These are phyloP conservation scores for Sthenelais limicola DNA, from an alignment of 2,888 invertebrate genomes.

Conservation along the genomic window DNA sequence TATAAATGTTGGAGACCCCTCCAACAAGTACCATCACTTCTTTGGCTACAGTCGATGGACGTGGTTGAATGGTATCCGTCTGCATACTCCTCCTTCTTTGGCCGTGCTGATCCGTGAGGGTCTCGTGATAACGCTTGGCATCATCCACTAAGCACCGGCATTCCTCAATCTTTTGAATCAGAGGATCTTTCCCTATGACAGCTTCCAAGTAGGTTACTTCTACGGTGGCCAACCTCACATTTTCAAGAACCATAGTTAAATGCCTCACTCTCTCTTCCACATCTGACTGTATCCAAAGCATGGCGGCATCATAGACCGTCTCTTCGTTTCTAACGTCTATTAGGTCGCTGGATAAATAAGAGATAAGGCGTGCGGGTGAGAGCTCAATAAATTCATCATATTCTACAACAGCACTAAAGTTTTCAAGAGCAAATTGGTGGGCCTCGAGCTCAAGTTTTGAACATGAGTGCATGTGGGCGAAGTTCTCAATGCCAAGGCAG, in stretches of 20 bases:
- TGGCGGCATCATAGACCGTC: conserved; percentile 67
- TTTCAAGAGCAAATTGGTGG: conserved; percentile 66
- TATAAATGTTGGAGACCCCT: conserved; percentile 43
- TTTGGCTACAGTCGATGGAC: conserved; percentile 71
- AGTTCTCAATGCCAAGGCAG: conserved; percentile 70
- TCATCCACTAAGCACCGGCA: conserved; percentile 62
- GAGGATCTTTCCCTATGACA: conserved; percentile 59
- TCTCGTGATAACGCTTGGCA: conserved; percentile 63
- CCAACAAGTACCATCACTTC: conserved; percentile 70
- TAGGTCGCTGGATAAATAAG: conserved; percentile 66
- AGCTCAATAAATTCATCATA: conserved; percentile 69
- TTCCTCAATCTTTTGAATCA: conserved; percentile 59
- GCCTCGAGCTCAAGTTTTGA: conserved; percentile 63
- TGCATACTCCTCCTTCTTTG: conserved; percentile 68
- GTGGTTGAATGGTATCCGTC: conserved; percentile 57
- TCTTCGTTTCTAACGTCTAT: conserved; percentile 70
- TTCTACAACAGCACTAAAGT: conserved; percentile 67
- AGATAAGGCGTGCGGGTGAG: conserved; percentile 60
- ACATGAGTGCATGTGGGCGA: conserved; percentile 70
- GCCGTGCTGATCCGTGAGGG: conserved; percentile 63
- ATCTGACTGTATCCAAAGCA: conserved; percentile 67
- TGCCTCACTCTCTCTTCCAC: conserved; percentile 58
- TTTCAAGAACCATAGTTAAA: conserved; percentile 59
- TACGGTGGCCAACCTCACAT: conserved; percentile 65
- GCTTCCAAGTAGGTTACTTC: conserved; percentile 60